Base-by-base conservation (phyloP, 2,888 invertebrate genomes). In the Leptura quadrifasciata region DNA sequence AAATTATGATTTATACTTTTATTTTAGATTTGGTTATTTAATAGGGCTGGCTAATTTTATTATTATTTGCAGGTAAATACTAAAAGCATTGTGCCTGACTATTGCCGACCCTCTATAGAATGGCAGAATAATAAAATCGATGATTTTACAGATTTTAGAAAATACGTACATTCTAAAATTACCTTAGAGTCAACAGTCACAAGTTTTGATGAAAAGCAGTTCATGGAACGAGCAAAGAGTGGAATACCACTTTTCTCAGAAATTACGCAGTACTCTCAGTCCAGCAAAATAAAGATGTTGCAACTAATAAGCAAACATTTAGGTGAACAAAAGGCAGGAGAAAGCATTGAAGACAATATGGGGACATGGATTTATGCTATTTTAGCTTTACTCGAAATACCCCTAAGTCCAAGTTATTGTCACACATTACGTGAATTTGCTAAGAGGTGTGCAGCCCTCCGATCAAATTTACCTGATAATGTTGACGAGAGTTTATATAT, bases 111-210 rank as follows among this genome's bases (percentile, higher is more conserved):
- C 0, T 90, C 90, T 0, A 71, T 86, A 58, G 91, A 93, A 84
- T 95, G 95, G 95, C 94, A 95, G 88, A 90, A 92, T 76, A 89
- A 91, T 76, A 94, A 94, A 88, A 89, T 94, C 1, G 91, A 92
- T 9, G 92, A 94, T 82, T 95, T 95, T 88, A 92, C 93, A 8
- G 89, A 92, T 57, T 85, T 93, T 2, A 90, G 94, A 84, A 76
- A 85, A 68, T 87, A 84, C 71, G 63, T 87, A 8, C 79, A 81
- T 24, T 70, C 69, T 27, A 76, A 80, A 75, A 69, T 77, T 1
- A 31, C 71, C 9, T 74, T 75, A 21, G 80, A 80, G 52, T 78
- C 84, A 6, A 74, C 75, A 17, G 39, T 77, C 55, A 72, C 78
- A 15, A 71, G 63, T 12, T 77, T 82, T 55, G 67, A 81, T 54